Base-by-base conservation (phyloP, 2,113 vertebrate species). In the Opisthocomus hoazin region DNA sequence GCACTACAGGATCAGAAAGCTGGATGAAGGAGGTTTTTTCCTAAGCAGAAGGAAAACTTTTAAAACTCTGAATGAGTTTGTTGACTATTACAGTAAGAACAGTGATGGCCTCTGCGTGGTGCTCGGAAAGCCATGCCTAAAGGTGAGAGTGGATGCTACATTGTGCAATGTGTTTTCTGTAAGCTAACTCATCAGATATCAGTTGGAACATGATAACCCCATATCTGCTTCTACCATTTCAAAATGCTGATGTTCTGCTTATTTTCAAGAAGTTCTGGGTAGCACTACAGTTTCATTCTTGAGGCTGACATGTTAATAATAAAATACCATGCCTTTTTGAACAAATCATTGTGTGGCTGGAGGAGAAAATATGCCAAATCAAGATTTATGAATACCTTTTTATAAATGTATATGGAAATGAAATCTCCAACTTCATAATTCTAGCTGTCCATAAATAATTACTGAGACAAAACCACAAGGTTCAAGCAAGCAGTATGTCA, bases 1-100 rank as follows among this genome's bases (percentile, higher is more conserved):
- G 96, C 99, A 99, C 97, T 99, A 99, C 97, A 99, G 98, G 89
- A 97, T 99, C 80, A 97, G 16, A 89, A 98, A 61, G 91, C n/a
- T 93, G 73, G 98, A 99, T 4, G 96, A 86, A 37, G 99, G 98
- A 12, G 96, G 89, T 2, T 99, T 98, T 98, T 99, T 85, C 66
- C 93, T 99, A 63, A 97, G 97, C 3, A 97, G 18, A 70, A 95
- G 13, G 77, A 98, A 22, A 89, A 80, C 48, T 27, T 99, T 99
- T 87, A 23, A 80, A 53, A 98, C 98, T 6, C 58, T 99, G 80
- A 98, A 92, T 66, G 95, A 98, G 16, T 96, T 99, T 34, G 99
- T 99, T 92, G 93, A 88, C 32, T 94, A 99, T 94, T 99, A 99
- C 48, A 97, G 97, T 53, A 87, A 9, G 12, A 70, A 84, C 8